Evolutionary conservation across 1,140 invertebrate species (phyloP), one percentile per base, ranked within the genome.

Genomic region (Druon quercuslanigerum): DNA sequence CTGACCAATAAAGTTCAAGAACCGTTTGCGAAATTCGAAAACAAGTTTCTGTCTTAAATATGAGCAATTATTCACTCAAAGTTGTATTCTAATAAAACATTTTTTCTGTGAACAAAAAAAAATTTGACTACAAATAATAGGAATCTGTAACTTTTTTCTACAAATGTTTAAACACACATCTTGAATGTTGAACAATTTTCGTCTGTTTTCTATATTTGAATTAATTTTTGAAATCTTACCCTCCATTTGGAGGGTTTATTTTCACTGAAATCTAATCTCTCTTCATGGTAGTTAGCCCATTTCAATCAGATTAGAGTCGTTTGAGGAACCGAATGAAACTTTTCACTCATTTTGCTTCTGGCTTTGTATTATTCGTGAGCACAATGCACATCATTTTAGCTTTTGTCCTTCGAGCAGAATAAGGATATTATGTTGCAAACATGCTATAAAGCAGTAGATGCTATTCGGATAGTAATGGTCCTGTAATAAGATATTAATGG

Each of bases 291-390:
- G 20, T 40, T 33, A 66, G 40, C 20, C 11, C 60, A 66, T 66
- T 46, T 66, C 60, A 66, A 66, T 66, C 40, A 66, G 13, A 66
- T 66, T 66, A 40, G 40, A 46, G 60, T 66, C 60, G 60, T 66
- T 66, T 66, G 25, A 66, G 25, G 14, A 7, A 66, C 25, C 16
- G 14, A 66, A 66, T 46, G 5, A n/a, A 66, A 66, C 60, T 66
- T 66, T 66, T 66, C 13, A 20, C 13, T 66, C 25, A 66, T 66
- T 66, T 66, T 66, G 60, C 60, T 66, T 40, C n/a, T 25, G 40
- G 60, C 60, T 66, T 40, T 66, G 60, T 66, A 46, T 40, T 66
- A 40, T 20, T 40, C 14, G 14, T 66, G 9, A 66, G 46, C 5
- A 66, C 60, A 66, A 66, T 66, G 25, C 14, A 40, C 9, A 20